Conservation (phyloP, 2,113 vertebrate genomes). For the Lipotes vexillifer region DNA sequence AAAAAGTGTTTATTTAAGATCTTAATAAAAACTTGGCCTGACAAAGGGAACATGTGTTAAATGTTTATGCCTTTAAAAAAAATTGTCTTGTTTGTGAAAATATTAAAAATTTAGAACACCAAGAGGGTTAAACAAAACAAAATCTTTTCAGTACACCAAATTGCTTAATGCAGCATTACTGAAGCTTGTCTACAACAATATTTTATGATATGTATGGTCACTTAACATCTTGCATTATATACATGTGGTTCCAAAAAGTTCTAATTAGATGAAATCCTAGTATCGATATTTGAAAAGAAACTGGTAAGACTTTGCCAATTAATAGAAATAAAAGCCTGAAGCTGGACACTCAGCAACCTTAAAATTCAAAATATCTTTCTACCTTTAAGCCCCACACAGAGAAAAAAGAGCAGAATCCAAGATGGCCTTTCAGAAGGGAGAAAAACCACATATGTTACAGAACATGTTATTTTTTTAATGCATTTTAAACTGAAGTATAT, state of each 20-base stretch:
- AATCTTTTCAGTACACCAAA: neutral
- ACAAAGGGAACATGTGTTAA: neutral
- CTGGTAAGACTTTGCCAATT: neutral
- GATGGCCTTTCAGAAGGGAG: conserved; percentile 42
- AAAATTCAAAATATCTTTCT: neutral
- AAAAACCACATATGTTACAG: neutral
- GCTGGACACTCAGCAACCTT: neutral
- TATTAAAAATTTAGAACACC: conserved; percentile 2
- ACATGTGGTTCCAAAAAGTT: neutral
- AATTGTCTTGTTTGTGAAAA: neutral
- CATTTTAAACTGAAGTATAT: conserved; percentile 58
- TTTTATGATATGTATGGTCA: neutral
- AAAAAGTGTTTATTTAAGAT: conserved; percentile 7
- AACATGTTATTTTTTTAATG: conserved; percentile 39
- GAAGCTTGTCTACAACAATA: neutral
- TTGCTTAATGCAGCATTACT: neutral
- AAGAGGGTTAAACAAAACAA: neutral
- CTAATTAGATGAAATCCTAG: neutral
- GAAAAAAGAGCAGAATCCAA: conserved; percentile 33
- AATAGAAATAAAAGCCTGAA: rapidly evolving
- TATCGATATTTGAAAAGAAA: neutral
- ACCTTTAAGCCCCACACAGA: neutral
- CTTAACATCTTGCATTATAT: neutral
- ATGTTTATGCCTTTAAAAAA: conserved; percentile 4
- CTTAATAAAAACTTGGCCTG: conserved; percentile 3